Evolutionary conservation across 2,113 vertebrate genomes (phyloP).

Genomic region (Taxidea taxus): DNA sequence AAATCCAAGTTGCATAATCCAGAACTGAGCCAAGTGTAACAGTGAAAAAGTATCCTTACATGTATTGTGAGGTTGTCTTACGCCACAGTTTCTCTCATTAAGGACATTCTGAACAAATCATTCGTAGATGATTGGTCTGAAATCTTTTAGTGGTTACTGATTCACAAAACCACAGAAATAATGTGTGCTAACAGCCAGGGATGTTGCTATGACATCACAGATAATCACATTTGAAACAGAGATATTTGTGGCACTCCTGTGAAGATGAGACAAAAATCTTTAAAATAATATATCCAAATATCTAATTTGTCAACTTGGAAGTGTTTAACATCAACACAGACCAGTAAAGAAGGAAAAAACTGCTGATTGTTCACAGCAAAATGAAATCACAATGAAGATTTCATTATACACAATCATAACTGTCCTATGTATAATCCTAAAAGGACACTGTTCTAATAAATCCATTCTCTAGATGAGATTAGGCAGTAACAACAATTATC

Average conservation of each 20-base stretch:
- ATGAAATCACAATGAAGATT: conserved; percentile 57
- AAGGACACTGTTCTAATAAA: not conserved
- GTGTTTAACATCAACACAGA: not conserved
- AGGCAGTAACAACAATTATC: conserved; percentile 49
- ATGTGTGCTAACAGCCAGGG: conserved; percentile 51
- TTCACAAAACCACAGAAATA: conserved; percentile 69
- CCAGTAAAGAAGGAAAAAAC: not conserved
- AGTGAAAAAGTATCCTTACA: not conserved
- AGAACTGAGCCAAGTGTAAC: conserved; percentile 52
- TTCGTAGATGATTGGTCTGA: conserved; percentile 35
- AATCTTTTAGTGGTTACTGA: conserved; percentile 64
- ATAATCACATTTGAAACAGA: conserved; percentile 16
- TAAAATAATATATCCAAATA: conserved; percentile 50
- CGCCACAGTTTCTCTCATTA: conserved; percentile 46
- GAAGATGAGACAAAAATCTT: not conserved
- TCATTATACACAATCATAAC: not conserved
- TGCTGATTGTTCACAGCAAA: conserved; percentile 47
- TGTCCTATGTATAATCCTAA: not conserved
- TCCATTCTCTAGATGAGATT: conserved; percentile 40
- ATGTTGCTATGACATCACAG: conserved; percentile 13
- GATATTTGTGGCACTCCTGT: not conserved
- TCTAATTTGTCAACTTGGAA: conserved; percentile 37
- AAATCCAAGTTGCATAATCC: conserved; percentile 25
- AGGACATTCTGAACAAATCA: conserved; percentile 65
- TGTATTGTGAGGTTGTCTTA: conserved; percentile 19